These are phyloP conservation scores for Trissonchulus latispiculum DNA, from an alignment of 2,888 invertebrate species.

Conservation along the genomic window DNA sequence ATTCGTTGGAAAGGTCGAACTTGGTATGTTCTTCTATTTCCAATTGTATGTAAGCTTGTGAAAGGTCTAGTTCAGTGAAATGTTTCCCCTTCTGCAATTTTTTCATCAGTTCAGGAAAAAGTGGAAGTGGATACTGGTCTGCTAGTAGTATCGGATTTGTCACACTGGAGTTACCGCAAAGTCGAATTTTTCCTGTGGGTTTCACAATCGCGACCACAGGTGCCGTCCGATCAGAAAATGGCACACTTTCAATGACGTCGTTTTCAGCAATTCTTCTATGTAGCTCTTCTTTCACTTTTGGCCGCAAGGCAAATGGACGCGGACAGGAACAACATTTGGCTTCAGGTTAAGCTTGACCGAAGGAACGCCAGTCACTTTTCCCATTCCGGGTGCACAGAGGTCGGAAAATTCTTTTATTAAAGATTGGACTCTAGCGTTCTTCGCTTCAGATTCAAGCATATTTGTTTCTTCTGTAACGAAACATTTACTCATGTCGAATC, in stretches of 20 bases:
- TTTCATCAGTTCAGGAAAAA: constrained; percentile 21
- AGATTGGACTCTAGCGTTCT: too few species aligned
- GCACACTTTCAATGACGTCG: neutral
- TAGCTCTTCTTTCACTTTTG: neutral
- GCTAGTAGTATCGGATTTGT: neutral
- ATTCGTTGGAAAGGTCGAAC: neutral
- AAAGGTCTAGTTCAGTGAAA: neutral
- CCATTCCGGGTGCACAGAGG: neutral
- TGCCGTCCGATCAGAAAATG: neutral
- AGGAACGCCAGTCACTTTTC: neutral
- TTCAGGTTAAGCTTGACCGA: neutral
- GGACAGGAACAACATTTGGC: neutral
- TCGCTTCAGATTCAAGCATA: too few species aligned
- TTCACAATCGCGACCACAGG: too few species aligned
- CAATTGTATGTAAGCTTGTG: neutral
- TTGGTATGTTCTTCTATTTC: neutral
- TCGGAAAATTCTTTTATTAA: neutral
- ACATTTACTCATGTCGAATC: too few species aligned
- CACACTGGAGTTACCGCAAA: neutral
- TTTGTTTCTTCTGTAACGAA: too few species aligned
- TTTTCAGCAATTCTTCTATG: neutral
- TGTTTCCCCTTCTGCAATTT: neutral
- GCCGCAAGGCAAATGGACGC: neutral
- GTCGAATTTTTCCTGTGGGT: too few species aligned
- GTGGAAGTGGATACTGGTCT: neutral